A percentile compares a stretch with the other conserved stretches of the same genome.
phyloP scores from a whole-genome alignment of 2,888 invertebrate genomes.

The Acrocera orbiculus region DNA sequence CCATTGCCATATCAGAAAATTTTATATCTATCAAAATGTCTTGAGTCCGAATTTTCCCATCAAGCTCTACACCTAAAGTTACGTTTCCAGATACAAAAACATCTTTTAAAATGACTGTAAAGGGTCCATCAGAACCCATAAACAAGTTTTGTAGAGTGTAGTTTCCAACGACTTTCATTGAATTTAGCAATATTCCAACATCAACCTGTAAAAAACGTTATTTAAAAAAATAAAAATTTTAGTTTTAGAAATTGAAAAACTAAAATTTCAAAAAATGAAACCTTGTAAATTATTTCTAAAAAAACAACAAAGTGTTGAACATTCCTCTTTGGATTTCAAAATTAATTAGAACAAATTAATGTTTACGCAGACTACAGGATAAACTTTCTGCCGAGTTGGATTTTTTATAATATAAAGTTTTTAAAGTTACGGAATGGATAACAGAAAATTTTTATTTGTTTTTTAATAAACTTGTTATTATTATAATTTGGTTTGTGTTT shows the following conservation, averaged over 20 bases:
- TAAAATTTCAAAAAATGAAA: no score
- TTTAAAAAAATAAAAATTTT: not conserved
- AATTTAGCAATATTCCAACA: slow-evolving; percentile 51
- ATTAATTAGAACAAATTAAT: no score
- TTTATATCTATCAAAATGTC: slow-evolving; percentile 63
- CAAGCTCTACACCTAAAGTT: slow-evolving; percentile 49
- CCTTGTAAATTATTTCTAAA: no score
- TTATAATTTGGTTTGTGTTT: not conserved
- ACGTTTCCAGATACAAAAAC: slow-evolving; percentile 52
- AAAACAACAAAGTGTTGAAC: no score
- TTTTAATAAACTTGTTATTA: no score
- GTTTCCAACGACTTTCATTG: slow-evolving; percentile 51
- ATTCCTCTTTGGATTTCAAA: no score
- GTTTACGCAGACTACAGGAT: no score
- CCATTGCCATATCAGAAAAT: slow-evolving; percentile 56
- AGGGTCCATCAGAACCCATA: slow-evolving; percentile 54
- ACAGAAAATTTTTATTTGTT: not conserved
- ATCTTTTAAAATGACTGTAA: slow-evolving; percentile 53
- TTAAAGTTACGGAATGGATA: no score
- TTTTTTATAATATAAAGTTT: no score
- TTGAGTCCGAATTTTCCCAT: slow-evolving; percentile 59
- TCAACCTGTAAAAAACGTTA: slow-evolving; percentile 38
- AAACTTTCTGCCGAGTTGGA: no score
- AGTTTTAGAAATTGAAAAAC: no score
- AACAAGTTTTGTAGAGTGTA: slow-evolving; percentile 59